Conservation (phyloP, 1,140 invertebrate genomes). For the Antheraea mylitta region DNA sequence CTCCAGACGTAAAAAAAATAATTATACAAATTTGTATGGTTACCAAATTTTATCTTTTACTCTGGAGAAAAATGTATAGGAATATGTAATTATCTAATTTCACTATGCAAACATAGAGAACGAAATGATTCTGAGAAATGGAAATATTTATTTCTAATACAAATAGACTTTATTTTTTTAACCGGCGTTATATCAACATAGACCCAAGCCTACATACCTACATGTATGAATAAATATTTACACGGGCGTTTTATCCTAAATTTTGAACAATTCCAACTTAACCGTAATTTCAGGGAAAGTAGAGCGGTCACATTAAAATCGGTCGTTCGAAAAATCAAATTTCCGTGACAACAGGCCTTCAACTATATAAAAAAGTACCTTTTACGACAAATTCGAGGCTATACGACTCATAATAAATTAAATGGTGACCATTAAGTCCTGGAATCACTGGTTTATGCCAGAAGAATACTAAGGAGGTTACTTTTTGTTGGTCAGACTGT, state of each 20-base stretch:
- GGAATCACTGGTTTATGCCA: slow-evolving; percentile 6
- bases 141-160: not conserved
- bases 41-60: too few relatives aligned
- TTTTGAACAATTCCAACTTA: slow-evolving; percentile 2
- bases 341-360: slow-evolving; percentile 41
- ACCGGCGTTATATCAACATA: not conserved
- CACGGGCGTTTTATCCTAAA: not conserved
- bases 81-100: not conserved
- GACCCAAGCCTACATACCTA: not conserved
- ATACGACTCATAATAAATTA: slow-evolving; percentile 12
- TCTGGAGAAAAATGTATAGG: too few relatives aligned
- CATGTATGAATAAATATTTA: not conserved
- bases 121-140: not conserved
- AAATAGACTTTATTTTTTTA: not conserved
- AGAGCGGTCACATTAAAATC: slow-evolving; percentile 25
- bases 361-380: slow-evolving; percentile 29
- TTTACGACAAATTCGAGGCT: slow-evolving; percentile 18
- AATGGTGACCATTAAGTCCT: slow-evolving; percentile 3
- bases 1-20: too few relatives aligned
- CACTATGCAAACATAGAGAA: not conserved
- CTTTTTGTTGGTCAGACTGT: not conserved
- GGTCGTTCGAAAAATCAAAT: slow-evolving; percentile 53
- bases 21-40: too few relatives aligned
- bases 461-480: slow-evolving; percentile 9
- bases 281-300: slow-evolving; percentile 2